Percentiles rank a stretch among this genome's conserved stretches.
Evolutionary conservation across 1,140 invertebrate species (phyloP).

Genomic region (Conus ventricosus): DNA sequence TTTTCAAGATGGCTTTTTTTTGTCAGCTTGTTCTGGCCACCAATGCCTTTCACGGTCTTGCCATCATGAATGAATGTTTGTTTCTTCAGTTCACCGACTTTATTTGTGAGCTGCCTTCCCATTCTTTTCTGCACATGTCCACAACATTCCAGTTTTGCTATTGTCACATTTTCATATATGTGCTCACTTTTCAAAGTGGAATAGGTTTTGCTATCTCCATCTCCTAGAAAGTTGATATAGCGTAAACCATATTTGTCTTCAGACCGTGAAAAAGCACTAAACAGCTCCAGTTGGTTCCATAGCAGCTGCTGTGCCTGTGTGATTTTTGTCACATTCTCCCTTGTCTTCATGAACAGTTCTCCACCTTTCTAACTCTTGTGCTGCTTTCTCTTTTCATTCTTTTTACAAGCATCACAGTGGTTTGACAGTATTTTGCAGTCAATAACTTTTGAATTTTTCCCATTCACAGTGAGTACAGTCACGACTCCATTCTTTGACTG

Average conservation of each 20-base stretch:
- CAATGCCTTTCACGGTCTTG: background rate
- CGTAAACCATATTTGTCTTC: background rate
- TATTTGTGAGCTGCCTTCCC: background rate
- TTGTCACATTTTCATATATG: background rate
- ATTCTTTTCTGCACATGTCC: constrained; percentile 3
- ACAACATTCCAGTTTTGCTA: background rate
- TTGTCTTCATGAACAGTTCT: background rate
- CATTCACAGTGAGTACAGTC: background rate
- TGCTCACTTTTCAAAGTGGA: background rate
- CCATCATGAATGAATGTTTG: background rate
- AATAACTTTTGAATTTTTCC: constrained; percentile 22
- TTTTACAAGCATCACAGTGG: background rate
- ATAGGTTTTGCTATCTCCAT: constrained; percentile 39
- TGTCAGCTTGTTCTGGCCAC: background rate
- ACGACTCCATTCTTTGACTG: background rate
- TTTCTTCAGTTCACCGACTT: background rate
- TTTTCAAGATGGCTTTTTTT: too few relatives aligned
- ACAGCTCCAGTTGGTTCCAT: constrained; percentile 35
- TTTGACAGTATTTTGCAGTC: background rate
- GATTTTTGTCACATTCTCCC: constrained; percentile 23
- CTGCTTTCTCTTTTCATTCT: background rate
- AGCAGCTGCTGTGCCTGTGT: constrained; percentile 11
- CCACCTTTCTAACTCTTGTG: background rate
- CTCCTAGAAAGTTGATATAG: constrained; percentile 39
- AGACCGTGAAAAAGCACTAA: constrained; percentile 24